These are phyloP conservation scores for Dicentrarchus labrax DNA, from an alignment of 2,113 vertebrate species.

Conservation along the genomic window DNA sequence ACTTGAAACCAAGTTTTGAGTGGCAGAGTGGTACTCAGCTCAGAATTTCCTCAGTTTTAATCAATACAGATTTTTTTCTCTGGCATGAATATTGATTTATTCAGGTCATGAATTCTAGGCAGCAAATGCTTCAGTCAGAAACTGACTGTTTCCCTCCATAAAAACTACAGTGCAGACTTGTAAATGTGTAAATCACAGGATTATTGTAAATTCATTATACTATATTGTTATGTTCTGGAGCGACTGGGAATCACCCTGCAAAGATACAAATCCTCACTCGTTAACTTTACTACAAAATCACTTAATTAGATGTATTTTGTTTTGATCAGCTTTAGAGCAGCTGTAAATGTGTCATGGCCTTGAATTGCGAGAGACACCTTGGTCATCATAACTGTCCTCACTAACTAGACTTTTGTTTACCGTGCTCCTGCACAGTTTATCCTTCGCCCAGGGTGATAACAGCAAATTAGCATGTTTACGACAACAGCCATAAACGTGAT, in stretches of 20 bases:
- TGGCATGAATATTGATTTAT: background rate
- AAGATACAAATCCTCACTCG: background rate
- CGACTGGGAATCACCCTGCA: background rate
- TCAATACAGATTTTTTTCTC: background rate
- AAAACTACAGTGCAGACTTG: background rate
- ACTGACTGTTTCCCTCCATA: background rate
- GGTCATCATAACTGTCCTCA: constrained; percentile 9
- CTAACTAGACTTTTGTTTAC: constrained; percentile 30
- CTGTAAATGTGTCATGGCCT: constrained; percentile 16
- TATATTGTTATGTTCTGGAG: background rate
- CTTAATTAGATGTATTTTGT: background rate
- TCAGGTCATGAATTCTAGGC: background rate
- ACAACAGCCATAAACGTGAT: constrained; percentile 53
- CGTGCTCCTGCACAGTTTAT: constrained; percentile 9
- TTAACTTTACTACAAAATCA: background rate
- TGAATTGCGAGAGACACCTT: background rate
- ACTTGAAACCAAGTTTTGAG: background rate
- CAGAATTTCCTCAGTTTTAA: background rate
- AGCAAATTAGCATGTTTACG: constrained; percentile 58
- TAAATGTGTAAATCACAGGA: background rate
- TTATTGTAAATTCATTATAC: background rate
- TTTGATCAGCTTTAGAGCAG: background rate
- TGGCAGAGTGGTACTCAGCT: background rate
- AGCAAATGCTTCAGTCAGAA: background rate
- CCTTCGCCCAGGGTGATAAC: constrained; percentile 40